A percentile compares a stretch with the other conserved stretches of the same genome.
Evolutionary conservation across 2,888 invertebrate species (phyloP).

Genomic region (Leptinotarsa peninsularis): DNA sequence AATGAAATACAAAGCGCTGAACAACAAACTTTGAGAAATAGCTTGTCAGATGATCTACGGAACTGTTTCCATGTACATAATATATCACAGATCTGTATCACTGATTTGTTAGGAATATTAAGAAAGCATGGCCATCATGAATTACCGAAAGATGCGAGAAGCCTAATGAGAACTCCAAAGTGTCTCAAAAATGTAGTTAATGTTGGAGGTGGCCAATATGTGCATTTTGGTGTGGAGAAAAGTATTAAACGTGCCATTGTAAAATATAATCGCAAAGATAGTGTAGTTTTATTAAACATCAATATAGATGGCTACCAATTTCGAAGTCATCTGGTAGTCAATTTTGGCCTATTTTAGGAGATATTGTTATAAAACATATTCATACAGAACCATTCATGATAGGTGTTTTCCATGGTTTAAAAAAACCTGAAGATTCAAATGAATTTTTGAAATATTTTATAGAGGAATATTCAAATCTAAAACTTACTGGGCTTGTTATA

Average conservation of each 20-base stretch:
- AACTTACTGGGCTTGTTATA: constrained; percentile 8
- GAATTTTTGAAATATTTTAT: constrained; percentile 8
- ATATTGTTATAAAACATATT: constrained; percentile 22
- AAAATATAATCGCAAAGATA: background rate
- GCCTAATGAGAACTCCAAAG: constrained; percentile 16
- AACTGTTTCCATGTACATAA: constrained; percentile 11
- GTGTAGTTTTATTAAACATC: constrained; percentile 3
- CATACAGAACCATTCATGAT: constrained; percentile 21
- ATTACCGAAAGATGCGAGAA: constrained; percentile 19
- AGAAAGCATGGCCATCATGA: constrained; percentile 7
- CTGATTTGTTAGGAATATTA: constrained; percentile 14
- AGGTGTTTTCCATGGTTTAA: constrained; percentile 28
- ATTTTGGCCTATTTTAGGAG: constrained; percentile 24
- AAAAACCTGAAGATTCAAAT: constrained; percentile 17
- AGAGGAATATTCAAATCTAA: constrained; percentile 6
- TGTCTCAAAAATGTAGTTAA: constrained; percentile 17
- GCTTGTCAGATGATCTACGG: background rate
- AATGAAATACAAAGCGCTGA: background rate
- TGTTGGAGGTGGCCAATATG: constrained; percentile 16
- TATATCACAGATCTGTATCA: constrained; percentile 22
- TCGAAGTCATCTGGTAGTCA: constrained; percentile 13
- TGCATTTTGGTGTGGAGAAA: constrained; percentile 19
- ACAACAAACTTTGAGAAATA: background rate
- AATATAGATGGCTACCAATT: constrained; percentile 3
- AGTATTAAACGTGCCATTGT: constrained; percentile 18